These are phyloP conservation scores for Chlorocebus sabaeus DNA, from an alignment of 2,113 vertebrate species.

Conservation along the genomic window DNA sequence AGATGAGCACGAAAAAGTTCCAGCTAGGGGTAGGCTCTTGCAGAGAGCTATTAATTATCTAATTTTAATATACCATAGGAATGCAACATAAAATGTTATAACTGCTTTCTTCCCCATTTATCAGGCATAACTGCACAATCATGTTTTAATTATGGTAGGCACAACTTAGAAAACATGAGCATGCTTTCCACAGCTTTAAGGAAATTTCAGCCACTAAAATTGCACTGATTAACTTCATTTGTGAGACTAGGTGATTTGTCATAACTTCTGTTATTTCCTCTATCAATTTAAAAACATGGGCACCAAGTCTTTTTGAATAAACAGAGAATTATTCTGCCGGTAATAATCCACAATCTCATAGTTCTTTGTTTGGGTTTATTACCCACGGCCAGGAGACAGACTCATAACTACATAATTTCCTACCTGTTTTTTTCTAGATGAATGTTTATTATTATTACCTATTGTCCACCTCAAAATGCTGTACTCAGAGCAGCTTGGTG, in stretches of 20 bases:
- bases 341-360: not conserved
- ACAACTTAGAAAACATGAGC: not conserved
- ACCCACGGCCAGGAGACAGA: not conserved
- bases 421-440: not conserved
- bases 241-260: not conserved
- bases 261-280: not conserved
- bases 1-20: not conserved
- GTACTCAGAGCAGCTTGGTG: not conserved
- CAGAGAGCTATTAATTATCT: not conserved
- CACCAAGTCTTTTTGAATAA: not conserved
- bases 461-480: not conserved
- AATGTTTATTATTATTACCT: not conserved
- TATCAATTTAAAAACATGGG: slow-evolving; percentile 26
- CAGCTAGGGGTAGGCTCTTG: not conserved
- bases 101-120: not conserved
- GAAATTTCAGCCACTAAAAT: not conserved
- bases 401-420: not conserved
- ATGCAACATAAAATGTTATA: not conserved
- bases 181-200: not conserved
- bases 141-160: not conserved
- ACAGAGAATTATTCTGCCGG: not conserved
- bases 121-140: not conserved
- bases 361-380: not conserved
- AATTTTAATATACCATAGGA: not conserved
- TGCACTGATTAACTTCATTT: not conserved